Conservation (phyloP, 2,797 vertebrate species). For the Hemitrygon akajei region DNA sequence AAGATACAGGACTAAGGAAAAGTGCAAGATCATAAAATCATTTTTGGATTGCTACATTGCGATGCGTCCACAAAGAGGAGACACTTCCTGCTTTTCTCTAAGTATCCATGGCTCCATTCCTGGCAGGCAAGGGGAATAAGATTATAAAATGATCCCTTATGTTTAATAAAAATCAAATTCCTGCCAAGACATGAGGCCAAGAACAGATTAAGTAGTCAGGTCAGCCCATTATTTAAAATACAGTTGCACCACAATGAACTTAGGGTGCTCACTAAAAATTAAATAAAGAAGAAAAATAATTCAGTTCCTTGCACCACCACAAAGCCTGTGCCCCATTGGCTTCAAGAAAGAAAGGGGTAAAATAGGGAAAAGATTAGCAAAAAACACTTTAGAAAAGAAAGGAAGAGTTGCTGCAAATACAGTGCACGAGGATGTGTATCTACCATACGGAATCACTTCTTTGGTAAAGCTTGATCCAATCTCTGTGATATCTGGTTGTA, state of each 20-base stretch:
- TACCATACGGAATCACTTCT: slow-evolving; percentile 32
- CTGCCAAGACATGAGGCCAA: background rate
- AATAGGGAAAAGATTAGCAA: background rate
- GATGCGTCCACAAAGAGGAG: background rate
- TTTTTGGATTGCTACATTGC: background rate
- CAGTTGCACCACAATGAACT: background rate
- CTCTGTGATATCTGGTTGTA: background rate
- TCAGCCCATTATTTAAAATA: background rate
- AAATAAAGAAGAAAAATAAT: background rate
- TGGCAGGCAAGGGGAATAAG: background rate
- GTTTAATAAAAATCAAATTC: background rate
- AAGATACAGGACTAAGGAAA: background rate
- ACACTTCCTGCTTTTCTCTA: background rate
- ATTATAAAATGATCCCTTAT: background rate
- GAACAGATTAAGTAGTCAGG: background rate
- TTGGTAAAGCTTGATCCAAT: background rate
- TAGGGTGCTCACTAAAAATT: background rate
- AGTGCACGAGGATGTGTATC: background rate
- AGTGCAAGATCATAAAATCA: background rate
- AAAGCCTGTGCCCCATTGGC: background rate
- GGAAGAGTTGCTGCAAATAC: background rate
- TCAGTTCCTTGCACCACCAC: background rate
- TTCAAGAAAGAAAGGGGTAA: background rate
- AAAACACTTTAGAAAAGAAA: background rate
- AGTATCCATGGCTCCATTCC: background rate